Evolutionary conservation across 2,797 vertebrate genomes (phyloP).

Genomic region (Eremophila alpestris): DNA sequence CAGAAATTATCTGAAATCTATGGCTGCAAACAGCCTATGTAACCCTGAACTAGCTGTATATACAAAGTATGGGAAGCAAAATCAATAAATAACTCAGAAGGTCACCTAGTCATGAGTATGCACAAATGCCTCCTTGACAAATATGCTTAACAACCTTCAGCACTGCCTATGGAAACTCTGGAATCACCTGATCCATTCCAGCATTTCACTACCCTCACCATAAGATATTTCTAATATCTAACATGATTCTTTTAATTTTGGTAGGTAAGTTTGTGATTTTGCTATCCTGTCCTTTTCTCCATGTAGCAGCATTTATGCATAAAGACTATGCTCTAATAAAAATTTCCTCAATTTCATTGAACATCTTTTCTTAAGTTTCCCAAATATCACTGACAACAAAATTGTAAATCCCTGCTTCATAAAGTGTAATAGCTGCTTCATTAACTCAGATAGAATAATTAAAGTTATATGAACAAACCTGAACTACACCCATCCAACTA

Average conservation of each 20-base stretch:
- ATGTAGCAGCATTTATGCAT: background rate
- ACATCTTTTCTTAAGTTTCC: background rate
- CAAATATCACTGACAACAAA: background rate
- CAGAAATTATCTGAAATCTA: background rate
- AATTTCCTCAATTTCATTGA: background rate
- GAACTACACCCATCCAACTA: slow-evolving; percentile 26
- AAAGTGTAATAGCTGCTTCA: slow-evolving; percentile 36
- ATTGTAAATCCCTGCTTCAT: slow-evolving; percentile 28
- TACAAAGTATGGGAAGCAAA: background rate
- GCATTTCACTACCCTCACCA: background rate
- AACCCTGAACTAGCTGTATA: background rate
- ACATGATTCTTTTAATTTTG: background rate
- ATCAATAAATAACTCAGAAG: background rate
- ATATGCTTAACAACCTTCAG: background rate
- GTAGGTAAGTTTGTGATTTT: background rate
- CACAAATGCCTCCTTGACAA: background rate
- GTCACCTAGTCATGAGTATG: background rate
- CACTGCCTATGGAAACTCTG: background rate
- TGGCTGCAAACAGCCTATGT: background rate
- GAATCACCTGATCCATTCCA: background rate
- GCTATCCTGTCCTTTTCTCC: background rate
- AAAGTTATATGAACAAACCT: slow-evolving; percentile 7
- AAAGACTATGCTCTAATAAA: background rate
- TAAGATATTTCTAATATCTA: background rate
- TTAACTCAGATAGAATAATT: slow-evolving; percentile 41